Base-by-base conservation (phyloP, 1,140 invertebrate species). In the Eubasilissa regina region DNA sequence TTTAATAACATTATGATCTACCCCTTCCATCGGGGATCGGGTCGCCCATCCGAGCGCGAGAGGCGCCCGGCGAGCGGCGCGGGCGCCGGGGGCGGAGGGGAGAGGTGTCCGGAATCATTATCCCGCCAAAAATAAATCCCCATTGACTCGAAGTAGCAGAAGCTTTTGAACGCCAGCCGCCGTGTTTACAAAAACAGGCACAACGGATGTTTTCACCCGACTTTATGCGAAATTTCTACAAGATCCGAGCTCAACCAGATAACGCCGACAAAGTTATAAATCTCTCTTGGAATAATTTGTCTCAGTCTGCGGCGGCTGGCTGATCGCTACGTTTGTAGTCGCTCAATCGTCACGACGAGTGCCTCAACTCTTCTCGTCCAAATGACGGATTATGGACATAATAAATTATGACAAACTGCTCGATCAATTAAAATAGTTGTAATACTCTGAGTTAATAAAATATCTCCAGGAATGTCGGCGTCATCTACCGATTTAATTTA, bases 51-150 rank as follows among this genome's bases (percentile, higher is more conserved):
- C 53, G 51, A 55, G 13, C 4, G 10, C 1, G 10, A 56, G 53
- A 9, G 48, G 53, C 7, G 53, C 13, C n/a, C 12, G 53, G 6
- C 1, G 1, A 35, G 25, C 25, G 53, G 53, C 53, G 53, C 3
- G 51, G 12, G 51, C 47, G 51, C 51, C 12, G 51, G 51, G 12
- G 51, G 51, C 4, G 51, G 51, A 15, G 6, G 51, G 17, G 12
- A 15, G 51, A 4, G 51, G 51, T n/a, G 25, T 35, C 25, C n/a
- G 25, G 44, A 62, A 75, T 75, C 60, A 77, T 68, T 77, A 77
- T 77, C 47, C 47, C 62, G 75, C 75, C 62, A 35, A 77, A 77
- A 77, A 77, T 77, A 77, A 66, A 66, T 77, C 60, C 48, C 75
- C 75, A 68, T 77, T 77, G 75, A 77, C 53, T 75, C 44, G n/a